A percentile compares a stretch with the other conserved stretches of the same genome.
Conservation (phyloP, 2,797 vertebrate genomes). For the Gallirallus australis region DNA sequence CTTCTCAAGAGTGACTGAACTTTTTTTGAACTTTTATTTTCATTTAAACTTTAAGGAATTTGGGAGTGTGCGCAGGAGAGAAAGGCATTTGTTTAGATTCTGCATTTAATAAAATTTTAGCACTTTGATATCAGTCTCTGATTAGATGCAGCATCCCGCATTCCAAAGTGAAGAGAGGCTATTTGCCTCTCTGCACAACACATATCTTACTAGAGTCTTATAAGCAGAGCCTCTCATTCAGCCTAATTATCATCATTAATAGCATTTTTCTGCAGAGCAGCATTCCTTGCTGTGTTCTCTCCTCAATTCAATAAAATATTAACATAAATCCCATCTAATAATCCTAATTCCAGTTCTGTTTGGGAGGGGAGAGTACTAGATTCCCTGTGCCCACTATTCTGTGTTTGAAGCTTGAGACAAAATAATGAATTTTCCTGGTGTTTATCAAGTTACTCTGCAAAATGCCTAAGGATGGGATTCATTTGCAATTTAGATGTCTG, state of each 20-base stretch:
- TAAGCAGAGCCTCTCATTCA: constrained; percentile 21
- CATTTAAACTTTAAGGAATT: constrained; percentile 75
- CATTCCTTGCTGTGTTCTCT: neutral
- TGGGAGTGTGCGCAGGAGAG: constrained; percentile 59
- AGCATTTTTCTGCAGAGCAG: neutral
- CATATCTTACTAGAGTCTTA: neutral
- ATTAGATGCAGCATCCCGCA: constrained; percentile 46
- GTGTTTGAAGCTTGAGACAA: neutral
- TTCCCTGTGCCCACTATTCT: neutral
- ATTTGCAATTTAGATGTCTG: constrained; percentile 20
- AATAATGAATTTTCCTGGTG: neutral
- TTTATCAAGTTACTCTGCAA: constrained; percentile 2
- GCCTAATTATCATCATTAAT: constrained; percentile 37
- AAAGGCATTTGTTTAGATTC: constrained; percentile 75
- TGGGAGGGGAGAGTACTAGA: neutral
- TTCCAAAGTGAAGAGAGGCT: constrained; percentile 51
- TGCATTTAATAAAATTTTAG: constrained; percentile 70
- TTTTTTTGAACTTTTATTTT: constrained; percentile 81
- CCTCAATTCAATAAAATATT: neutral
- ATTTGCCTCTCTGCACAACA: neutral
- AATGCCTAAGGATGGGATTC: neutral
- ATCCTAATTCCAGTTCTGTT: neutral
- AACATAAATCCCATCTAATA: neutral
- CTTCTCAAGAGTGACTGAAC: constrained; percentile 75
- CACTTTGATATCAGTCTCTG: constrained; percentile 67